Base-by-base conservation (phyloP, 2,888 invertebrate species). In the Stenoptilia bipunctidactyla region DNA sequence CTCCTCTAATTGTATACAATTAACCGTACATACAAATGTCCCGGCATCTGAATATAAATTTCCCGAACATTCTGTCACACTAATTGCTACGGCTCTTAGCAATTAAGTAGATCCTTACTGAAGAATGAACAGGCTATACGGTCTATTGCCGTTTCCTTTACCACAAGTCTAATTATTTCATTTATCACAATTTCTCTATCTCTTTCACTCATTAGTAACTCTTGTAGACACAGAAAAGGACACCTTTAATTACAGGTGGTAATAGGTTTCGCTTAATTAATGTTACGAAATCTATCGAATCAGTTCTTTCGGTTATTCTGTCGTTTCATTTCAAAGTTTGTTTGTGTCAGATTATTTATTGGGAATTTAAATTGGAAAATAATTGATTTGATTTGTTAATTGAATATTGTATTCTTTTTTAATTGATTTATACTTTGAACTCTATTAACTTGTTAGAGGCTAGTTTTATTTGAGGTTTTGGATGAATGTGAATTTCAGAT, bases 71-170 rank as follows among this genome's bases (percentile, higher is more conserved):
- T 49, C 51, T 51, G 51, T 55, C 53, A 50, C 55, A 56, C 53
- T 58, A 64, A 61, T 66, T 67, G 64, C 63, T 58, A 66, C 58
- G 58, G 59, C 55, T 56, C 53, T 55, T 48, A 49, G 59, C 64
- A 68, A 69, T 69, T 65, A 58, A 65, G 60, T 55, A 57, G 55
- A 56, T 56, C 62, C 58, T 59, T 58, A 57, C 52, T 52, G 55
- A 64, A 58, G 66, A 66, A 63, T 46, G 56, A 52, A 37, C 64
- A 66, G 76, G 75, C 75, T 66, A 66, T 62, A 57, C 69, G 76
- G 66, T 65, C 63, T 59, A 65, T 66, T 66, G 66, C 68, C 66
- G 56, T 64, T 76, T 76, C 76, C 73, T 67, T 58, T 50, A 50
- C 53, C 55, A 56, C 53, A 48, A 51, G 53, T 42, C 48, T 30